Base-by-base conservation (phyloP, 2,888 invertebrate species). In the Bimastos eiseni region DNA sequence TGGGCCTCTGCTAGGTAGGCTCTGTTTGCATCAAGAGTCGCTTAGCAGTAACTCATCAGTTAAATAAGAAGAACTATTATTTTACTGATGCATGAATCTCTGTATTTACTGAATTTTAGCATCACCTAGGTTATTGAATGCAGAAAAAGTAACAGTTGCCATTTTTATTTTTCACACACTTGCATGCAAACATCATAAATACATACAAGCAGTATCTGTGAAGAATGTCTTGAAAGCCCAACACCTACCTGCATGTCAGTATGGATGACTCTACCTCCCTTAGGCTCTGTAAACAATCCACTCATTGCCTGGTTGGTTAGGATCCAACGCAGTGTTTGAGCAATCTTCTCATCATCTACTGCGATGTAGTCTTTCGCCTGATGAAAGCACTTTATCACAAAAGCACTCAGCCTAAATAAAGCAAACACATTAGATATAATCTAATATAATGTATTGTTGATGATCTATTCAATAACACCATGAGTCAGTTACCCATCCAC, bases 291-390 rank as follows among this genome's bases (percentile, higher is more conserved):
- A 96, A 98, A 98, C 30, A 70, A 96, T 92, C 98, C 98, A 93
- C 97, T 97, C 0, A 96, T 93, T 21, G 95, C 96, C 95, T 98
- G 98, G 92, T 96, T 96, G 30, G 95, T 95, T 30, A 97, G 96
- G 91, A 98, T 95, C 97, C 98, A 98, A 90, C 96, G 96, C 33
- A 97, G 95, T 4, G 97, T 97, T 36, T 96, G 96, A 24, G 95
- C 95, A 90, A 98, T 96, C 13, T 92, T 91, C 37, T 17, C 24
- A 30, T 90, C 90, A 8, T 90, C 90, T 3, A 84, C 34, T 30
- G 89, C 34, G n/a, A 91, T 91, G 83, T 90, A 91, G 37, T 55
- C 55, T 84, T 38, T 44, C 24, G 91, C 90, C 83, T 90, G 90
- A 21, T 37, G n/a, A 88, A 91, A 91, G 34, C 38, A 36, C 83